Conservation (phyloP, 2,797 vertebrate genomes). For the Rhyacichthys aspro region DNA sequence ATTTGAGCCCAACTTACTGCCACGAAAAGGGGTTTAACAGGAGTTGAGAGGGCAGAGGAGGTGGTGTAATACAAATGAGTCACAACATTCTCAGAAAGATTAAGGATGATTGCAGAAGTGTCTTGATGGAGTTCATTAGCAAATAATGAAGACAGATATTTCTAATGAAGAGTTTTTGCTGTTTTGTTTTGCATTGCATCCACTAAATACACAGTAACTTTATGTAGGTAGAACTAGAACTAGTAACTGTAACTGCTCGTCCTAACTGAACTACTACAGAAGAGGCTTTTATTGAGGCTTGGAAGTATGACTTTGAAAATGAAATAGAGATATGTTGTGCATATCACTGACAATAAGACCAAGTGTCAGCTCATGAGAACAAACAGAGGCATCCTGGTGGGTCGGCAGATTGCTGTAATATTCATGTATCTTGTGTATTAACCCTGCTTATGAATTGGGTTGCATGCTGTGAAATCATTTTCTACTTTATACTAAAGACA, state of each 20-base stretch:
- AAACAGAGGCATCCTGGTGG: slow-evolving; percentile 12
- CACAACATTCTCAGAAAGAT: slow-evolving; percentile 46
- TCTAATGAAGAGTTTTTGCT: no score
- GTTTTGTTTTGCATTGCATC: background rate
- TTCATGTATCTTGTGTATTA: slow-evolving; percentile 20
- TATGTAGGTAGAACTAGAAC: no score
- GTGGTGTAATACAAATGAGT: slow-evolving; percentile 43
- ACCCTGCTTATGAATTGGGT: slow-evolving; percentile 22
- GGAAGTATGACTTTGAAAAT: slow-evolving; percentile 7
- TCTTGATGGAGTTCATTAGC: slow-evolving; percentile 20
- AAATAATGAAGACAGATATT: slow-evolving; percentile 21
- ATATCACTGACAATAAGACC: slow-evolving; percentile 7
- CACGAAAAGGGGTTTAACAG: slow-evolving; percentile 46
- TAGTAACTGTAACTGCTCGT: no score
- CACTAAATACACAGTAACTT: background rate
- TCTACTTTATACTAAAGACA: slow-evolving; percentile 4
- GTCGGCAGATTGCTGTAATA: slow-evolving; percentile 25
- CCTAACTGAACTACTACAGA: no score
- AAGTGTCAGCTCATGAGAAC: slow-evolving; percentile 13
- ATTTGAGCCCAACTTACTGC: slow-evolving; percentile 45
- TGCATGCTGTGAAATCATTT: slow-evolving; percentile 16
- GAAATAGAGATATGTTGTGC: slow-evolving; percentile 17
- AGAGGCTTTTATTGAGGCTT: slow-evolving; percentile 14
- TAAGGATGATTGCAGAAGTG: slow-evolving; percentile 29
- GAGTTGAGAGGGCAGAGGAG: slow-evolving; percentile 44